These are phyloP conservation scores for Danionella dracula DNA, from an alignment of 2,797 vertebrate genomes.

Conservation along the genomic window DNA sequence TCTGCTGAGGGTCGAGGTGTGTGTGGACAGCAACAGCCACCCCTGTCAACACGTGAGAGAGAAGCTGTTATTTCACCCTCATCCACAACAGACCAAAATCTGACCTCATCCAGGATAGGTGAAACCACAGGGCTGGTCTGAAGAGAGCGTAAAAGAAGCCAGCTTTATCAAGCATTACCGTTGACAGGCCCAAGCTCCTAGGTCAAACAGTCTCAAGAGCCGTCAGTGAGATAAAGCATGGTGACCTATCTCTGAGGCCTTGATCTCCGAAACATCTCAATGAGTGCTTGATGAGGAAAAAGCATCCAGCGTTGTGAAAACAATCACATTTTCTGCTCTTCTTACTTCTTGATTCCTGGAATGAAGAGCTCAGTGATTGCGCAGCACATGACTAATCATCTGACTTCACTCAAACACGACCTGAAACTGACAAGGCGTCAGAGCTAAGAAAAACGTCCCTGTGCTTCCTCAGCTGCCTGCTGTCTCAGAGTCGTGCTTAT, in stretches of 20 bases:
- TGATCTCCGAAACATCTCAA: constrained; percentile 4
- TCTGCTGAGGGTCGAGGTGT: constrained; percentile 30
- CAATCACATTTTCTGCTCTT: background rate
- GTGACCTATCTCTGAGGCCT: background rate
- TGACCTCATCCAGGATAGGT: constrained; percentile 14
- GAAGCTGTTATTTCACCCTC: constrained; percentile 12
- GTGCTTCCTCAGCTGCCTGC: background rate
- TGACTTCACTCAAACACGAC: constrained; percentile 4
- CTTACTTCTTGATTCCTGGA: background rate
- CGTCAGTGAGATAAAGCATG: constrained; percentile 17
- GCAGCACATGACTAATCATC: constrained; percentile 17
- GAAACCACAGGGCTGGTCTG: constrained; percentile 17
- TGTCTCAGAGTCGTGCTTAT: background rate
- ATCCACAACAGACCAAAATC: constrained; percentile 23
- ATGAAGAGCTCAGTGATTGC: background rate
- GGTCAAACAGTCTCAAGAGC: constrained; percentile 41
- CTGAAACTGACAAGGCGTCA: constrained; percentile 18
- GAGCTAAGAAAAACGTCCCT: background rate
- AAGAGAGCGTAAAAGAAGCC: constrained; percentile 1
- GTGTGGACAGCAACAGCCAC: constrained; percentile 28
- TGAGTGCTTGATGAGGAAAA: constrained; percentile 9
- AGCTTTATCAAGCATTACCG: constrained; percentile 27
- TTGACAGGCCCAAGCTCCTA: constrained; percentile 30
- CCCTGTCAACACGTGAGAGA: constrained; percentile 35
- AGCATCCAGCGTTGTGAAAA: constrained; percentile 2